Base-by-base conservation (phyloP, 1,140 invertebrate genomes). In the Brachionus angularis region DNA sequence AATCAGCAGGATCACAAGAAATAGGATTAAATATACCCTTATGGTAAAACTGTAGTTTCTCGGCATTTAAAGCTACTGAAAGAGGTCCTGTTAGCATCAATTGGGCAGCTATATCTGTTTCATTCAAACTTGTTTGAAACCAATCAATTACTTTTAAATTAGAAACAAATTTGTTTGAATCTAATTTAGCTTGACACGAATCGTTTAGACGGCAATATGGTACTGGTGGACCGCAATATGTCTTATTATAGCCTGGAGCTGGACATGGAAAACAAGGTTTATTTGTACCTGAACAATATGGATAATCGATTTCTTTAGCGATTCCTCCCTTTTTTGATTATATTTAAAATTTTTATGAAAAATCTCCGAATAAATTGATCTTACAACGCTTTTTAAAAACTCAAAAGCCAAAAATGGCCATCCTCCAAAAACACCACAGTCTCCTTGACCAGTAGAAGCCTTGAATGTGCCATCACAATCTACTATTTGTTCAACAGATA, bases 1-100 rank as follows among this genome's bases (percentile, higher is more conserved):
- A 73, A 25, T 53, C 73, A 7, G 74, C 75, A 39, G 75, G 74
- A 58, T 74, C 75, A 70, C 78, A 79, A 5, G 85, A 77, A 1
- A 82, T 79, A 50, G 89, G 87, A 73, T 85, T 81, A 77, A 89
- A 90, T 23, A 90, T 84, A 42, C 77, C 78, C 25, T 70, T 73
- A 64, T 76, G 77, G 77, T 95, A 95, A 58, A 89, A 85, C 75
- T 89, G 87, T 58, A 85, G 78, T 53, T 86, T 85, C 7, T 86
- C 85, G 50, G 93, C 93, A 85, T 96, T 92, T 77, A 96, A 94
- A 58, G 91, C 92, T 78, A 86, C 83, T 14, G 83, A 82, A 50
- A 86, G 74, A 10, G 93, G 93, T n/a, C 93, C 92, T 73, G 91
- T 81, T 3, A 88, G 91, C 21, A 76, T 73, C 2, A 72, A 5